phyloP scores from a whole-genome alignment of 2,113 vertebrate genomes.

The Eidolon helvum region DNA sequence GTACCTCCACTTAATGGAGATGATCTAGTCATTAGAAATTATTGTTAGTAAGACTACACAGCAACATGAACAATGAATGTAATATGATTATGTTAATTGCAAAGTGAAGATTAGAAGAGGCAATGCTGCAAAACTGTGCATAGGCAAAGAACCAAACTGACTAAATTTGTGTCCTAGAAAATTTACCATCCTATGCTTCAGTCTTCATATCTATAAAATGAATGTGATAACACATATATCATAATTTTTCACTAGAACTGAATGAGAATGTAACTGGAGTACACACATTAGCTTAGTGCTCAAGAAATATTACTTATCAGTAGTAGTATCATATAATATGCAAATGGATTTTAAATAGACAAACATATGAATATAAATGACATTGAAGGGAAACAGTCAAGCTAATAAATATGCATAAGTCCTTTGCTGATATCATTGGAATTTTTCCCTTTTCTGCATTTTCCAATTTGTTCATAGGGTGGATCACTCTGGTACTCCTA shows the following conservation, averaged over 20 bases:
- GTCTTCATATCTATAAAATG: background rate
- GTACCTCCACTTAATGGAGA: background rate
- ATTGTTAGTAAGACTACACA: background rate
- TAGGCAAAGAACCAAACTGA: background rate
- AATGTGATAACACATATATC: background rate
- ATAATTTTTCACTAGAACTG: background rate
- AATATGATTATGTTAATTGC: background rate
- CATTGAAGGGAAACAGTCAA: background rate
- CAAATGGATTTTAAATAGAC: background rate
- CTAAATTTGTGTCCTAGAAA: conserved; percentile 21
- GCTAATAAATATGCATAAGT: background rate
- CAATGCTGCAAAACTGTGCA: background rate
- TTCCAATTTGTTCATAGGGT: background rate
- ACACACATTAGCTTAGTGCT: background rate
- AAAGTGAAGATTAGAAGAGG: conserved; percentile 12
- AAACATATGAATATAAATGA: background rate
- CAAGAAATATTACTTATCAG: background rate
- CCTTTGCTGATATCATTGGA: background rate
- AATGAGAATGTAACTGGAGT: background rate
- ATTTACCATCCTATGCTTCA: background rate
- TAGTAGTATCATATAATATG: background rate
- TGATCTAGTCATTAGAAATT: conserved; percentile 17
- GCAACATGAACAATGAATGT: background rate
- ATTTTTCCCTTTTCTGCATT: background rate
- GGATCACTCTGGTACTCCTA: background rate